phyloP scores from a whole-genome alignment of 37 sponge, comb jelly and placozoan genomes.

The Amphimedon queenslandica region DNA sequence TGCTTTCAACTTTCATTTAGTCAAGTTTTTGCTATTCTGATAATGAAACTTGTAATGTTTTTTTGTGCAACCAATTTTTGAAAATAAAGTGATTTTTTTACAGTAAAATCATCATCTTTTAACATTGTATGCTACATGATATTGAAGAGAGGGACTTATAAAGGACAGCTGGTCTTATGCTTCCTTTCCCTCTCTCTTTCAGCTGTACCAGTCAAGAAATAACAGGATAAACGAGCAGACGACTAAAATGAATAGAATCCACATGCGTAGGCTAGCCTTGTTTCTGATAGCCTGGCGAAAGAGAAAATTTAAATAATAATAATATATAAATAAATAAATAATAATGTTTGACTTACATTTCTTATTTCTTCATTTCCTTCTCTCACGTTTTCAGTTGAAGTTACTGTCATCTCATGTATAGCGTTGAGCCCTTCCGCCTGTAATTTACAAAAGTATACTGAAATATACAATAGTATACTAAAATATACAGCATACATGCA shows the following conservation, averaged over 20 bases:
- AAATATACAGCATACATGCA: background rate
- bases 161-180: no score
- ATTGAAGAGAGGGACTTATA: no score
- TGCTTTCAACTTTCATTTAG: no score
- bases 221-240: constrained; percentile 75
- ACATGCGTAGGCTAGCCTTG: constrained; percentile 78
- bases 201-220: constrained; percentile 92
- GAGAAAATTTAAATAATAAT: constrained; percentile 5
- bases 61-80: no score
- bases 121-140: no score
- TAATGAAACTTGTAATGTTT: no score
- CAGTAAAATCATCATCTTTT: no score
- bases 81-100: no score
- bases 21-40: no score
- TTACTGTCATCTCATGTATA: constrained; percentile 34
- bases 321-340: background rate
- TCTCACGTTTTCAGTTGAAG: constrained; percentile 65
- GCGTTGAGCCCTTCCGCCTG: constrained; percentile 59
- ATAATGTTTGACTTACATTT: constrained; percentile 30
- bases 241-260: constrained; percentile 83
- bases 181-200: no score
- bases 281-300: constrained; percentile 85
- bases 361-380: constrained; percentile 76
- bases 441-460: background rate
- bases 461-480: background rate